Base-by-base conservation (phyloP, 1,140 invertebrate species). In the Diachasma alloeum region DNA sequence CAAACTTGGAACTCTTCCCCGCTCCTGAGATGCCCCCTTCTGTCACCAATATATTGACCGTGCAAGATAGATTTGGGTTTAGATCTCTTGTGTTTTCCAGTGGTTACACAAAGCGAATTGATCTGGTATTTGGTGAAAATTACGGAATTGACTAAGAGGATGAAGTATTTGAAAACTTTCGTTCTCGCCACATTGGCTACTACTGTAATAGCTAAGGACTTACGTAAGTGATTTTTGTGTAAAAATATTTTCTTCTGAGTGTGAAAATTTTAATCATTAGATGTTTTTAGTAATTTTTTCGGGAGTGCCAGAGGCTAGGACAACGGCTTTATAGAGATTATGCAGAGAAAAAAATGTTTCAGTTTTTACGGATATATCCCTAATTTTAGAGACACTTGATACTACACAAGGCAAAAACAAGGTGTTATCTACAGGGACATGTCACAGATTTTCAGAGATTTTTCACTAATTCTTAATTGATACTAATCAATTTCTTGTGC, bases 21-120 rank as follows among this genome's bases (percentile, higher is more conserved):
- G 24, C 59, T 31, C 59, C 59, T 63, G 15, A 15, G 59, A 13
- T 42, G 9, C 3, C 26, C 1, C 59, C 4, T 15, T 10, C 11
- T n/a, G 19, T 26, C 17, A 13, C 59, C 59, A 63, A 63, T 63
- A 63, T 63, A 63, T 63, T 63, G 59, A 63, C 59, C 59, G 59
- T 6, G 9, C 17, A 19, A 24, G 1, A n/a, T 46, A 4, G 24
- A 26, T 63, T 19, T 63, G 5, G 24, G 22, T 11, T 63, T 22
- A 63, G 59, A 63, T 63, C 59, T 63, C 24, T 63, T 26, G 59
- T 13, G 19, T 63, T 15, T 31, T 3, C 11, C 24, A 63, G 19
- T 63, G 22, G 8, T 63, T 63, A 4, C 59, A 26, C 24, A 17
- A 53, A 53, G 1, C 53, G n/a, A n/a, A n/a, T 63, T 8, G 8